These are phyloP conservation scores for Eptatretus burgeri DNA, from an alignment of 2,113 vertebrate genomes.

Conservation along the genomic window DNA sequence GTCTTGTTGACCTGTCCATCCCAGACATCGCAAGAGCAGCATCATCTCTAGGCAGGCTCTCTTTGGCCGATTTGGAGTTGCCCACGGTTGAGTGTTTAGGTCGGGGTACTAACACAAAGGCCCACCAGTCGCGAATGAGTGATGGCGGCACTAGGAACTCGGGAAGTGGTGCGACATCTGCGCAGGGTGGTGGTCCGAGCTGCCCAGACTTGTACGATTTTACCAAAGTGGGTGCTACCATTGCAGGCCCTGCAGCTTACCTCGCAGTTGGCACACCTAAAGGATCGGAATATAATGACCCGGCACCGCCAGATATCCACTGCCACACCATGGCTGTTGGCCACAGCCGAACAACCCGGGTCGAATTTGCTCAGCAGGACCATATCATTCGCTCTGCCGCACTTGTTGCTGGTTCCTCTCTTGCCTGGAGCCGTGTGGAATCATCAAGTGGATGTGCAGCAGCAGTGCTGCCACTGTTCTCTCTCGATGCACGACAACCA, in stretches of 20 bases:
- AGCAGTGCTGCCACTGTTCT: no score
- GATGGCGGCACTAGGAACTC: not conserved
- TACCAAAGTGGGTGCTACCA: not conserved
- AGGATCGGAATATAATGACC: not conserved
- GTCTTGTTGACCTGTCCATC: not conserved
- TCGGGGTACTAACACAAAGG: not conserved
- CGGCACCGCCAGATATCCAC: conserved; percentile 5
- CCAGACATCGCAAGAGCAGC: conserved; percentile 1
- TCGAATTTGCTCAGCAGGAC: no score
- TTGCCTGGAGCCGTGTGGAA: no score
- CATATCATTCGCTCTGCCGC: no score
- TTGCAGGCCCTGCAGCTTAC: not conserved
- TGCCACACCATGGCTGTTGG: not conserved
- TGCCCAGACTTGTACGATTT: conserved; percentile 6
- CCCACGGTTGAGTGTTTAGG: not conserved
- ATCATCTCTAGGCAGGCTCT: not conserved
- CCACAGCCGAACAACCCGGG: no score
- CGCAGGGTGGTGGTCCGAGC: not conserved
- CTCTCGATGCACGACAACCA: no score
- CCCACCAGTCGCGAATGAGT: not conserved
- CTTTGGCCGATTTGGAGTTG: not conserved
- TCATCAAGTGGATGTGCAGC: no score
- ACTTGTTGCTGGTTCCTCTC: no score
- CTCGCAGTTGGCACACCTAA: not conserved
- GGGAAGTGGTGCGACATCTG: not conserved